A percentile compares a stretch with the other conserved stretches of the same genome.
These are phyloP conservation scores for Chelon auratus DNA, from an alignment of 2,797 vertebrate species.

Conservation along the genomic window DNA sequence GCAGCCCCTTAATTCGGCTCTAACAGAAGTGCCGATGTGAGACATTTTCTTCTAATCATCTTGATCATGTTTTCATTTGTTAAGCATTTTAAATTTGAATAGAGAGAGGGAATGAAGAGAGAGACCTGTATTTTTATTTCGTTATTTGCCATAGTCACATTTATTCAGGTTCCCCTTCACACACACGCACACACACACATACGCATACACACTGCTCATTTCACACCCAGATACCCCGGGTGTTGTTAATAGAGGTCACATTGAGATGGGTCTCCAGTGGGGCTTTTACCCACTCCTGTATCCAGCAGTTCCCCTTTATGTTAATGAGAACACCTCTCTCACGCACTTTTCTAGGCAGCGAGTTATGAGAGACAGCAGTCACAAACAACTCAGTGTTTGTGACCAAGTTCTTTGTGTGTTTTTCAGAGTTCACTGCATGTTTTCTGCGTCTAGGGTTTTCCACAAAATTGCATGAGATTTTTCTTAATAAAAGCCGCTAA, in stretches of 20 bases:
- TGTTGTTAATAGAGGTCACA: slow-evolving; percentile 84
- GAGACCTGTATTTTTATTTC: slow-evolving; percentile 1
- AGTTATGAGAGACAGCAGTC: slow-evolving; percentile 3
- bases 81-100: slow-evolving; percentile 21
- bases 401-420: not conserved
- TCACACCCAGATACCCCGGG: slow-evolving; percentile 77
- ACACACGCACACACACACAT: slow-evolving; percentile 17
- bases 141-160: slow-evolving; percentile 8
- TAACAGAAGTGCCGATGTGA: not conserved
- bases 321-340: slow-evolving; percentile 37
- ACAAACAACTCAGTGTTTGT: not conserved
- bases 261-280: slow-evolving; percentile 71
- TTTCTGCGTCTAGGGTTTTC: too few species aligned
- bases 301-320: slow-evolving; percentile 52
- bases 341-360: slow-evolving; percentile 3
- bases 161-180: slow-evolving; percentile 16
- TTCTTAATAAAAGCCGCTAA: too few species aligned
- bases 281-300: slow-evolving; percentile 56
- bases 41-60: slow-evolving; percentile 19
- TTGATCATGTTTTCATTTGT: slow-evolving; percentile 33
- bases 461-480: too few species aligned
- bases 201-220: slow-evolving; percentile 66
- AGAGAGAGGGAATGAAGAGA: not conserved
- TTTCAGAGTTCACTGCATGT: too few species aligned
- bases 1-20: not conserved